Conservation (phyloP, 2,113 vertebrate species). For the Nibea albiflora region DNA sequence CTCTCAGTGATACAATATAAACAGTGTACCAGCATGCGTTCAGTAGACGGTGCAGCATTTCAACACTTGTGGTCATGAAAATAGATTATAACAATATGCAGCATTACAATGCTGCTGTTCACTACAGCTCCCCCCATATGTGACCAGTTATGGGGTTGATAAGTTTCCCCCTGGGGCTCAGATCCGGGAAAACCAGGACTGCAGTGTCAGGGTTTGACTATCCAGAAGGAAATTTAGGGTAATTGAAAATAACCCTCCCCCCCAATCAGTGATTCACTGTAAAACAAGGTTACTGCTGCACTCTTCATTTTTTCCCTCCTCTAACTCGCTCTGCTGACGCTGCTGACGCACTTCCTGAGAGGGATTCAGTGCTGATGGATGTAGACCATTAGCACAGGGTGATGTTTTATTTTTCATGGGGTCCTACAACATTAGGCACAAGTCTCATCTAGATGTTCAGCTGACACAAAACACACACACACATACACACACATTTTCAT, state of each 20-base stretch:
- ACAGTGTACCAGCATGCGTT: no score
- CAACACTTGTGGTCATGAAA: background rate
- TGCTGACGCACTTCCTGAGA: constrained; percentile 49
- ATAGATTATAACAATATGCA: background rate
- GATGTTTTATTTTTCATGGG: constrained; percentile 20
- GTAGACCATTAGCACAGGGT: background rate
- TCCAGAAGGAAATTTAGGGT: constrained; percentile 50
- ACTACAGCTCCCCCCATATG: constrained; percentile 14
- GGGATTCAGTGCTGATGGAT: constrained; percentile 19
- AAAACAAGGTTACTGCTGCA: constrained; percentile 31
- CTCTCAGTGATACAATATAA: no score
- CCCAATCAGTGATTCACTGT: constrained; percentile 58
- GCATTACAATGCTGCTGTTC: constrained; percentile 19
- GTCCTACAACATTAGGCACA: constrained; percentile 24
- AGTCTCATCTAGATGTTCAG: background rate
- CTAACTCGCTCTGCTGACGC: constrained; percentile 22
- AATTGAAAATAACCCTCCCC: constrained; percentile 38
- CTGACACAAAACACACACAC: background rate
- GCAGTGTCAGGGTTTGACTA: constrained; percentile 31
- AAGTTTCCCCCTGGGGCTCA: constrained; percentile 25
- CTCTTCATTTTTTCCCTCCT: constrained; percentile 47
- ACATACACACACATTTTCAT: constrained; percentile 9
- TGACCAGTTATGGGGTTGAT: constrained; percentile 11
- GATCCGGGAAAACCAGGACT: constrained; percentile 27
- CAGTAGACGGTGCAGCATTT: background rate